Evolutionary conservation across 2,888 invertebrate genomes (phyloP).

Genomic region (Leptarthrus brevirostris): DNA sequence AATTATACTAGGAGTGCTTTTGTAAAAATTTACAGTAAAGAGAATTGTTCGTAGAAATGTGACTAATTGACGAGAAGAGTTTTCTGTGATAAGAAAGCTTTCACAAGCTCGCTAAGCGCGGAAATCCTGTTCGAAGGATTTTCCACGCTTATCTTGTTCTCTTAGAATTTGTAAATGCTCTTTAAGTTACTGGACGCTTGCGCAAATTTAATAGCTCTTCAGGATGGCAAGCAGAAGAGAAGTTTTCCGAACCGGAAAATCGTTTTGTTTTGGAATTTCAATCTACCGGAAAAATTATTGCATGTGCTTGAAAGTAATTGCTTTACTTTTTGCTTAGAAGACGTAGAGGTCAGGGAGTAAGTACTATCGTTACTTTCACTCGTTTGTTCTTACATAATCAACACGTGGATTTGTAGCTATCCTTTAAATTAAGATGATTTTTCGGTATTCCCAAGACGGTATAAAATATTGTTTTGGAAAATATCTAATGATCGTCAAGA

Average conservation of each 20-base stretch:
- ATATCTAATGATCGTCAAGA: background rate
- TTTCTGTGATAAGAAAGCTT: too few relatives aligned
- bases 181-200: background rate
- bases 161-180: too few relatives aligned
- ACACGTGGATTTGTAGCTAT: background rate
- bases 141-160: too few relatives aligned
- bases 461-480: too few relatives aligned
- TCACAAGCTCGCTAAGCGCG: too few relatives aligned
- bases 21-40: too few relatives aligned
- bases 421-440: background rate
- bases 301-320: constrained; percentile 33
- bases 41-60: background rate
- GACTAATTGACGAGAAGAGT: too few relatives aligned
- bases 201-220: background rate
- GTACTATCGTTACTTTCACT: constrained; percentile 27
- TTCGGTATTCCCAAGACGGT: too few relatives aligned
- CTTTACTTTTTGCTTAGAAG: background rate
- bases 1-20: background rate
- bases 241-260: constrained; percentile 17
- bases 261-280: constrained; percentile 31
- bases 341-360: background rate
- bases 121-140: too few relatives aligned
- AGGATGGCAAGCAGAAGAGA: background rate
- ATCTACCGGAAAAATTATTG: constrained; percentile 36
- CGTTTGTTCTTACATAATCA: background rate